Evolutionary conservation across 2,113 vertebrate species (phyloP).

Genomic region (Urocynchramus pylzowi): DNA sequence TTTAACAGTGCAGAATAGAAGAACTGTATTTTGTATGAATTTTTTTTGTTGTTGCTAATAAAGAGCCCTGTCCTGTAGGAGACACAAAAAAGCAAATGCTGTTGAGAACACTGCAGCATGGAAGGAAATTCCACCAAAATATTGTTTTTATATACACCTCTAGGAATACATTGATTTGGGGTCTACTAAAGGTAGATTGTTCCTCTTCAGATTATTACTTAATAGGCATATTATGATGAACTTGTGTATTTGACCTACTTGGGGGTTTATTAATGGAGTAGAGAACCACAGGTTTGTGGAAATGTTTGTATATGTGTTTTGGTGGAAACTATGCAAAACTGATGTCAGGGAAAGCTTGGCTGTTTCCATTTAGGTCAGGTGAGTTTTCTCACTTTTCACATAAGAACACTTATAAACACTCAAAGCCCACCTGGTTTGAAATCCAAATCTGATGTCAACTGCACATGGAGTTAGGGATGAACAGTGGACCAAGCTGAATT

Average conservation of each 20-base stretch:
- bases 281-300: neutral
- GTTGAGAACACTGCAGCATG: neutral
- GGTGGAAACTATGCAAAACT: neutral
- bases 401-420: neutral
- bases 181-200: neutral
- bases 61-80: neutral
- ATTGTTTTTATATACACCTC: neutral
- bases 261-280: neutral
- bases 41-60: neutral
- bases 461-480: neutral
- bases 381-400: neutral
- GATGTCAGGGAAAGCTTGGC: rapidly evolving
- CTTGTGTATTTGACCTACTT: neutral
- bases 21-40: neutral
- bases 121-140: neutral
- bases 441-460: neutral
- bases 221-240: neutral
- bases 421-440: neutral
- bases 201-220: neutral
- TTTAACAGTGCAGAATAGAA: neutral
- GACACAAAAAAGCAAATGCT: neutral
- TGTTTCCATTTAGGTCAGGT: neutral
- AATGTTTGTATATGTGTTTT: neutral
- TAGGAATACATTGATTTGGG: neutral
- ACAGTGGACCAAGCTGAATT: neutral